A percentile compares a stretch with the other conserved stretches of the same genome.
Conservation (phyloP, 2,113 vertebrate genomes). For the Peucedramus taeniatus region DNA sequence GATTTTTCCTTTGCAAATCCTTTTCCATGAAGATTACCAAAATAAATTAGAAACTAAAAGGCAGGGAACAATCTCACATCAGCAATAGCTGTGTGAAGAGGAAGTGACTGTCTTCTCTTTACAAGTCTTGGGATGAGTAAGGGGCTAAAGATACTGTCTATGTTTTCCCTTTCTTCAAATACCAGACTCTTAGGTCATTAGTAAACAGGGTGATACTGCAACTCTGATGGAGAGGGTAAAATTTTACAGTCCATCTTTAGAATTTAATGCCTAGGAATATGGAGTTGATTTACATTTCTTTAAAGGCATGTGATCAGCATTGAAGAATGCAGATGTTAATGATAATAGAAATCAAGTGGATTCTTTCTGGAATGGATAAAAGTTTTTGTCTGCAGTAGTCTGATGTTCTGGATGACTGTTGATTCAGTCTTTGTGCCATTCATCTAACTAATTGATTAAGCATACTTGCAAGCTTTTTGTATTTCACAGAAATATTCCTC, state of each 20-base stretch:
- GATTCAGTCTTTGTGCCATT: background rate
- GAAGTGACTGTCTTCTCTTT: background rate
- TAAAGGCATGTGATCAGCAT: background rate
- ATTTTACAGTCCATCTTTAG: background rate
- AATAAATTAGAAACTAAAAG: background rate
- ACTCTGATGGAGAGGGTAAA: background rate
- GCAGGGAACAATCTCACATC: background rate
- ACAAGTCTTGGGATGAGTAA: background rate
- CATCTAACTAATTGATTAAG: background rate
- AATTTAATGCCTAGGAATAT: background rate
- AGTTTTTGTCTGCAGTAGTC: background rate
- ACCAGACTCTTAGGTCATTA: conserved; percentile 20
- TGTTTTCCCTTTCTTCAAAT: background rate
- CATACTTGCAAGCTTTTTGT: background rate
- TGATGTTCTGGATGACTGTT: background rate
- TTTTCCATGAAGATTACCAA: background rate
- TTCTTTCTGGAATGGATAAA: conserved; percentile 16
- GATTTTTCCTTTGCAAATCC: background rate
- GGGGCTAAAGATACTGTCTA: background rate
- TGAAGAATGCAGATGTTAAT: conserved; percentile 25
- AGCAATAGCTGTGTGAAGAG: background rate
- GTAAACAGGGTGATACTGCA: conserved; percentile 1
- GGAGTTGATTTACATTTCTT: conserved; percentile 45
- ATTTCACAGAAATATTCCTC: background rate
- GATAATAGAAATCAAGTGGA: conserved; percentile 33